Evolutionary conservation across 2,888 invertebrate species (phyloP), one percentile per base, ranked within the genome.

Genomic region (Lymantria monacha): DNA sequence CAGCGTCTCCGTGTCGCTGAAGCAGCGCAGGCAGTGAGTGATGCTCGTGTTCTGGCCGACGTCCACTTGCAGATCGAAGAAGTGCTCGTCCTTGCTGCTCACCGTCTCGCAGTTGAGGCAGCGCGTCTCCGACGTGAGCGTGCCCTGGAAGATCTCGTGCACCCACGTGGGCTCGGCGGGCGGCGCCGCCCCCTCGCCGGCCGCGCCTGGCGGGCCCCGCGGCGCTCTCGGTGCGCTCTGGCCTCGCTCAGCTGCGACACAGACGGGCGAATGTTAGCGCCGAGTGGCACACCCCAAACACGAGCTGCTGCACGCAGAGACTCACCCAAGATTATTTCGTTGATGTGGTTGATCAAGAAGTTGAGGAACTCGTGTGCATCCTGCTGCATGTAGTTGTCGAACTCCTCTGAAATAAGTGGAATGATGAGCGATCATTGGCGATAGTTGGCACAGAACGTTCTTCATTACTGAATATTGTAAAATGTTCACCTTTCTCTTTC

Each of bases 291-390:
- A 33, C 10, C 33, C 33, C 1, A 33, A 1, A 33, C 9, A n/a
- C n/a, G 12, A 7, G 11, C 8, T 12, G 38, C 2, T n/a, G 33
- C n/a, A 12, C 12, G 38, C 1, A n/a, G 9, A 9, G 44, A 87
- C 93, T 93, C 92, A 95, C 98, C 98, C 92, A 98, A 93, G 76
- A 99, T 97, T 72, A 98, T 97, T 93, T 99, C 99, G 89, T 98
- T 98, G 76, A 99, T 98, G 79, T 98, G 98, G 91, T 99, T 99
- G 62, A 99, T 97, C 59, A 99, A 93, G 87, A 99, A 99, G 89
- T 99, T 99, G 60, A 99, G 93, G 92, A 99, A 99, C 85, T 99
- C 99, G 84, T 99, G 99, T 45, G 99, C 99, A 95, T 99, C 99
- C 91, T 99, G 99, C 87, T 99, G 99, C 97, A 99, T 98, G 80